Evolutionary conservation across 2,888 invertebrate genomes (phyloP), one percentile per base, ranked within the genome.

Genomic region (Furcula furcula): DNA sequence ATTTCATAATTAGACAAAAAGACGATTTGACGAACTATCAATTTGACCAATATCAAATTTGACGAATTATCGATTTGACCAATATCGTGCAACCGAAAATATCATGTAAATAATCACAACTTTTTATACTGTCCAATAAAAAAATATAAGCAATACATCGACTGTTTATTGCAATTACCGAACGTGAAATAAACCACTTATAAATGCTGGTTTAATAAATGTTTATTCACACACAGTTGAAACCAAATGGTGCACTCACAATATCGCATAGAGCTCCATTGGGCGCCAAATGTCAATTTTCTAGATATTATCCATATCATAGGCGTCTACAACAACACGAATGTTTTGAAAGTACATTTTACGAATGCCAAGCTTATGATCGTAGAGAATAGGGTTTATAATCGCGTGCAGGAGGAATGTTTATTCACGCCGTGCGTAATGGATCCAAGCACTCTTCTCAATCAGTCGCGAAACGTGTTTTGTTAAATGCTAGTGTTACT

Each of bases 231-330:
- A 58, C 60, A 58, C 65, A 66, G 67, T 68, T 72, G 60, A 57
- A 72, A 65, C 63, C 73, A 70, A 74, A 76, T 74, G 66, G 64
- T 57, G 65, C 67, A 69, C 71, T 76, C 62, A 60, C 67, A 66
- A 72, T 78, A 73, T 67, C 65, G 71, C 69, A 60, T 46, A 65
- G 58, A 56, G 64, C 57, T 69, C 65, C 71, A 74, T 76, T 74
- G 73, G 83, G 81, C 78, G 81, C 78, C 75, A 67, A 82, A 76
- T 80, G 79, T 77, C 76, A 84, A 71, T 83, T 81, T 77, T 72
- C 73, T 72, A 76, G 64, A 78, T 73, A 82, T 77, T 74, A 72
- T 64, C 65, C 71, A 70, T 68, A 67, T 65, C 54, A 55, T 36
- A 31, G 61, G 65, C 65, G 55, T 68, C 65, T 38, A 52, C 39